phyloP scores from a whole-genome alignment of 2,888 invertebrate genomes.

The Ectropis crepuscularia region DNA sequence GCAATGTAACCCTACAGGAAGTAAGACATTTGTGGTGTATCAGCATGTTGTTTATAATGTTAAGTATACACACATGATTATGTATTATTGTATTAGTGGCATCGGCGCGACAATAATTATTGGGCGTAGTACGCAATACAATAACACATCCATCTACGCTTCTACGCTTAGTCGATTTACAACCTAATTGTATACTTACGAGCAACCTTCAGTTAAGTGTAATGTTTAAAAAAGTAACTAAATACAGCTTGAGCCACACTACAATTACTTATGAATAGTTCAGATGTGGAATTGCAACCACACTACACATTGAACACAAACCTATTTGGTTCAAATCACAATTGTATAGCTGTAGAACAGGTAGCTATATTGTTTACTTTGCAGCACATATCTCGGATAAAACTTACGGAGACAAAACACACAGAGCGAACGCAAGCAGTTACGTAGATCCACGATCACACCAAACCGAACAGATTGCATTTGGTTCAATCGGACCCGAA shows the following conservation, averaged over 20 bases:
- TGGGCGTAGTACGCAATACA: neutral
- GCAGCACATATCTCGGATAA: conserved; percentile 7
- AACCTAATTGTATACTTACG: neutral
- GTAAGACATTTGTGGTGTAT: too few species aligned
- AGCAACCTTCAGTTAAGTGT: conserved; percentile 3
- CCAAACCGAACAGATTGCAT: conserved; percentile 47
- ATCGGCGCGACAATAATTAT: conserved; percentile 2
- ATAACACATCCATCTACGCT: neutral
- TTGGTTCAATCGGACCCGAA: conserved; percentile 55
- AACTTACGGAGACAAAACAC: neutral
- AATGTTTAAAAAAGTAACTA: neutral
- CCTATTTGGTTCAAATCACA: neutral
- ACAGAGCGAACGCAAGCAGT: conserved; percentile 8
- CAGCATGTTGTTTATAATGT: too few species aligned
- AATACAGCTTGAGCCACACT: conserved; percentile 1
- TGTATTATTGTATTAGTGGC: too few species aligned
- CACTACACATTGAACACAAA: neutral
- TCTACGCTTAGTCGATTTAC: too few species aligned
- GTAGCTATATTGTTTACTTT: conserved; percentile 1
- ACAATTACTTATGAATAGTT: neutral
- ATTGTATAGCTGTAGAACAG: conserved; percentile 2
- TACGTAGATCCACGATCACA: conserved; percentile 24
- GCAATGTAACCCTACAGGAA: too few species aligned
- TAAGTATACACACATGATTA: too few species aligned
- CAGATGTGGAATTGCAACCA: conserved; percentile 1